These are phyloP conservation scores for Acrocera orbiculus DNA, from an alignment of 2,888 invertebrate genomes.

Conservation along the genomic window DNA sequence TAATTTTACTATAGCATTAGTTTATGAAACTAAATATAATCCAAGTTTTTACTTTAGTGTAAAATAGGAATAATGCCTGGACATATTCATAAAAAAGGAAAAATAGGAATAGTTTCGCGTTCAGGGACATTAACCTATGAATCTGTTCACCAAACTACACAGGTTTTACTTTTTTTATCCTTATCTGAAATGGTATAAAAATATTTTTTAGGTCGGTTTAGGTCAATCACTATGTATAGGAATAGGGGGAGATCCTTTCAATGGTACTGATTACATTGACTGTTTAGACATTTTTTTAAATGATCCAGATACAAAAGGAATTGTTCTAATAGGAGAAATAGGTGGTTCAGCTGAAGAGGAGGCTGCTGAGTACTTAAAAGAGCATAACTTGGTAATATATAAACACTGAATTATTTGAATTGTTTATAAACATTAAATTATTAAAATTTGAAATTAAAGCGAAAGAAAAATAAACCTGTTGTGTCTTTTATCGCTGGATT, in stretches of 20 bases:
- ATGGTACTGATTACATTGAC: slow-evolving; percentile 98
- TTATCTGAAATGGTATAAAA: background rate
- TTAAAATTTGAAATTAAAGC: slow-evolving; percentile 54
- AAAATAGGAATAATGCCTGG: slow-evolving; percentile 99
- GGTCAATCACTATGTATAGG: slow-evolving; percentile 96
- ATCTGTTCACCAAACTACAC: slow-evolving; percentile 95
- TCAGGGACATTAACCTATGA: slow-evolving; percentile 98
- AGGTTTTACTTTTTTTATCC: slow-evolving; percentile 32
- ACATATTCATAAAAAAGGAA: slow-evolving; percentile 85
- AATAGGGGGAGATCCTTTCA: slow-evolving; percentile 99
- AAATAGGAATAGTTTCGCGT: slow-evolving; percentile 85
- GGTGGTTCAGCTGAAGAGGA: slow-evolving; percentile 95
- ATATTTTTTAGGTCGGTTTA: slow-evolving; percentile 43
- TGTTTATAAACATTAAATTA: background rate
- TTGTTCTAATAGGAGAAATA: slow-evolving; percentile 97
- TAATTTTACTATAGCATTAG: too few species aligned
- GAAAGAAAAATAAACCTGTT: slow-evolving; percentile 95
- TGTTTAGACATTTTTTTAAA: slow-evolving; percentile 89
- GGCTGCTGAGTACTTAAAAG: slow-evolving; percentile 77
- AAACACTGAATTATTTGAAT: too few species aligned
- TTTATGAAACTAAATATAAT: too few species aligned
- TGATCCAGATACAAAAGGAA: slow-evolving; percentile 88
- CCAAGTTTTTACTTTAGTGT: slow-evolving; percentile 50
- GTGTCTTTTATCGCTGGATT: slow-evolving; percentile 98
- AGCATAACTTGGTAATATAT: slow-evolving; percentile 54